Percentiles rank a stretch among this genome's conserved stretches.
These are phyloP conservation scores for Peromyscus leucopus DNA, from an alignment of 2,113 vertebrate species.

Conservation along the genomic window DNA sequence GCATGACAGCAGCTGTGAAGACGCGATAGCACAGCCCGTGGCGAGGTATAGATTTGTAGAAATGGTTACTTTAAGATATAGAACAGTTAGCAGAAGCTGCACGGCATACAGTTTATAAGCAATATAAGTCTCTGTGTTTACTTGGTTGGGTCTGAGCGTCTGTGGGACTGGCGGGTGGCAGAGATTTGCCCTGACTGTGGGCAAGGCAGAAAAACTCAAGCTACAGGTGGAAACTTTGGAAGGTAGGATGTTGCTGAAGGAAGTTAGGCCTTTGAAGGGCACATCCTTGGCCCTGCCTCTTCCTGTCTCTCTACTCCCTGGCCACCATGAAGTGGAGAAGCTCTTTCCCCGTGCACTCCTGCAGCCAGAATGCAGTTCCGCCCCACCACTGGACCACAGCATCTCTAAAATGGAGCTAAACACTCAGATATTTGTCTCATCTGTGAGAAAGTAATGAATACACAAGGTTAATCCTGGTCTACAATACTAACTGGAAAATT, in stretches of 20 bases:
- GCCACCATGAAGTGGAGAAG: background rate
- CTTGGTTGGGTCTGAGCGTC: too few species aligned
- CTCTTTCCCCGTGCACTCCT: background rate
- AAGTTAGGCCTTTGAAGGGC: background rate
- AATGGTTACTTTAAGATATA: too few species aligned
- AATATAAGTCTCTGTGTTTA: too few species aligned
- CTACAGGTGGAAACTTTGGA: background rate
- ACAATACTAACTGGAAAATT: background rate
- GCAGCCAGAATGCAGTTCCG: background rate
- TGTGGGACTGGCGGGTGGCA: too few species aligned
- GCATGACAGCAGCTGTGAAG: too few species aligned
- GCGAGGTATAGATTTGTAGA: too few species aligned
- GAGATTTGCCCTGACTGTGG: too few species aligned
- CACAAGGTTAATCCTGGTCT: background rate
- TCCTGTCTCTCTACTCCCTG: background rate
- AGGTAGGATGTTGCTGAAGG: background rate
- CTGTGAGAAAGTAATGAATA: background rate
- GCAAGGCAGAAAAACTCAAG: too few species aligned
- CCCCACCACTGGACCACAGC: too few species aligned
- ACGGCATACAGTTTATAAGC: too few species aligned
- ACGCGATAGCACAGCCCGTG: too few species aligned
- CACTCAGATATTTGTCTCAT: background rate
- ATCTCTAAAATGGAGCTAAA: background rate
- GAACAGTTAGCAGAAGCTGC: too few species aligned
- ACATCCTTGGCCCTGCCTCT: background rate